Percentiles rank a stretch among this genome's conserved stretches.
phyloP scores from a whole-genome alignment of 2,113 vertebrate species.

The Microcebus ravelobensis region DNA sequence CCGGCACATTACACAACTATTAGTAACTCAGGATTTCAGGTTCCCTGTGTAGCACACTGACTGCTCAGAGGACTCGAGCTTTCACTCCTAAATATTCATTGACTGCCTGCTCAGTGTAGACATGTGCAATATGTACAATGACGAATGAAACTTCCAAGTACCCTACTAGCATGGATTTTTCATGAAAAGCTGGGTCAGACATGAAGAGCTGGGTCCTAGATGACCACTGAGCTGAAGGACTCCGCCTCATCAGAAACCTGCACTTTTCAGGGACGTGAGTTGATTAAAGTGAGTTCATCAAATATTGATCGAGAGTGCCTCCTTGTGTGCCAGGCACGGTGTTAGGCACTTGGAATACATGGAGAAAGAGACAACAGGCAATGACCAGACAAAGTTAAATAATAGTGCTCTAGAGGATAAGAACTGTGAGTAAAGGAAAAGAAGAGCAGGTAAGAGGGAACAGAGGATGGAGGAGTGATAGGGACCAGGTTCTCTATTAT shows the following conservation, averaged over 20 bases:
- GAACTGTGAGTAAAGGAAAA: neutral
- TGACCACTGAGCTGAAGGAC: neutral
- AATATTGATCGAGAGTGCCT: neutral
- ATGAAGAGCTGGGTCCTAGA: neutral
- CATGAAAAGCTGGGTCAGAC: no score
- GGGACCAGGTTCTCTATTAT: no score
- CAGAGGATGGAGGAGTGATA: neutral
- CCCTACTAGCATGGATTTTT: neutral
- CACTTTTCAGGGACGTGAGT: neutral
- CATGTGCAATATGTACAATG: neutral
- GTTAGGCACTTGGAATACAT: neutral
- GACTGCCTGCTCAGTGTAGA: neutral
- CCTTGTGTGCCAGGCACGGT: neutral
- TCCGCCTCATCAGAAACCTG: neutral
- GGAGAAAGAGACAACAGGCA: neutral
- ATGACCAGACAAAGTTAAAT: neutral
- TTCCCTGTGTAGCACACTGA: neutral
- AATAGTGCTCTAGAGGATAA: neutral
- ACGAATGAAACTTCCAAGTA: neutral
- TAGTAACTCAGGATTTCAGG: slow-evolving; percentile 49
- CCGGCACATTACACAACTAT: neutral
- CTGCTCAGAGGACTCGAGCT: neutral
- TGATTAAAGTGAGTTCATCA: neutral
- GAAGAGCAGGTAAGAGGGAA: neutral
- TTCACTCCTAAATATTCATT: neutral